A percentile compares a stretch with the other conserved stretches of the same genome.
Evolutionary conservation across 2,113 vertebrate species (phyloP).

Genomic region (Oncorhynchus masou): DNA sequence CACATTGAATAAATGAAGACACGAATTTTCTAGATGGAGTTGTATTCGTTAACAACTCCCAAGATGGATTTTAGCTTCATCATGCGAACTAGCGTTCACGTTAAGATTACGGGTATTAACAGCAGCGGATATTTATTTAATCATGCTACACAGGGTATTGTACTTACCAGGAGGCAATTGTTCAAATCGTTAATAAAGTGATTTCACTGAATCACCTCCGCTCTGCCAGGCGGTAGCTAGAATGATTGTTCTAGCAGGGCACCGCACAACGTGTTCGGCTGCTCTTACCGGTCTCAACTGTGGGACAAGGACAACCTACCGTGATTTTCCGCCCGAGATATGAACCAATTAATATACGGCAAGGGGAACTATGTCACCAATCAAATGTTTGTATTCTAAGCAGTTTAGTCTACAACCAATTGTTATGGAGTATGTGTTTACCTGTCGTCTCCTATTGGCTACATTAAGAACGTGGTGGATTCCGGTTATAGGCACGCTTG

Average conservation of each 20-base stretch:
- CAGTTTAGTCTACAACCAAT: constrained; percentile 22
- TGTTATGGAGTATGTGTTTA: not conserved
- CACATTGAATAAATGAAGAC: too few species aligned
- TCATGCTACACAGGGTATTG: not conserved
- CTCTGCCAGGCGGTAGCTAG: constrained; percentile 8
- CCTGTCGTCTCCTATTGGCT: too few species aligned
- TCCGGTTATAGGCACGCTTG: too few species aligned
- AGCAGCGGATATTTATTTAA: too few species aligned
- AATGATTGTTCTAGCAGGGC: constrained; percentile 31
- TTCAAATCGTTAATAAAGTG: constrained; percentile 38
- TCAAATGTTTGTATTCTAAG: constrained; percentile 10
- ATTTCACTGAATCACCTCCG: constrained; percentile 49
- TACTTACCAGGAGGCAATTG: constrained; percentile 59
- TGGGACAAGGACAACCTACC: constrained; percentile 21
- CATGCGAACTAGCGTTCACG: not conserved
- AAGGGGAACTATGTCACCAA: constrained; percentile 31
- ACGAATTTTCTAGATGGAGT: too few species aligned
- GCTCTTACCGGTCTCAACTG: constrained; percentile 58
- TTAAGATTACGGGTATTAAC: not conserved
- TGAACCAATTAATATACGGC: not conserved
- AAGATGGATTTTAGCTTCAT: too few species aligned
- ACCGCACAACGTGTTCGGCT: constrained; percentile 60
- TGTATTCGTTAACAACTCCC: too few species aligned
- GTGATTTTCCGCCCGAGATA: accelerated
- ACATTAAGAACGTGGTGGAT: too few species aligned